Base-by-base conservation (phyloP, 2,797 vertebrate genomes). In the Falco concolor region DNA sequence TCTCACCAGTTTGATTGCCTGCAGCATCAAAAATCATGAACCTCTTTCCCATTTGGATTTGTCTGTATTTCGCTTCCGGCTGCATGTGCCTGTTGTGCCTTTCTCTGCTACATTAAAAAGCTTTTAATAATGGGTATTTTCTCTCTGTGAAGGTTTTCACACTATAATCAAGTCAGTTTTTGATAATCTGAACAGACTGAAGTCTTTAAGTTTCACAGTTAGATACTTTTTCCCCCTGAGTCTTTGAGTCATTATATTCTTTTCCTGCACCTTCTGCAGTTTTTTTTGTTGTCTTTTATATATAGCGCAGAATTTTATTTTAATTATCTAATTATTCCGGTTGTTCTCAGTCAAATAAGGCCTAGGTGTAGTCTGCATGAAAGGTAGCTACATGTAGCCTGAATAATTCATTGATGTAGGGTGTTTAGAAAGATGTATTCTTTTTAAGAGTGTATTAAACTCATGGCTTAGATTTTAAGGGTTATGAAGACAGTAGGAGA, bases 111-210 rank as follows among this genome's bases (percentile, higher is more conserved):
- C 84, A 84, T 91, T 94, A 88, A 84, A 86, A 84, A 83, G 82
- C 84, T 87, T 94, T 96, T 96, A 92, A 85, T 94, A 94, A 81
- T 1, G 36, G 69, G 42, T 65, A 56, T 94, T 96, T 96, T 97
- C 89, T 76, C 90, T 84, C 87, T 52, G 38, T 65, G 92, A 65
- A 92, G 54, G 69, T 89, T 91, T 82, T 93, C 42, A 5, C 53
- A 15, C 82, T 89, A 16, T 93, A 95, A 95, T 96, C 87, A 68
- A 96, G 36, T 24, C 84, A 87, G 82, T 92, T 93, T 91, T 75
- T 83, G 87, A 69, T 93, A 87, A 91, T 74, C 68, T 57, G 61
- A 96, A 86, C 92, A 96, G 87, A 88, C 76, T 86, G 78, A 54
- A 80, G 84, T 68, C 89, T 92, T 90, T 72, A 93, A 76, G 60